Evolutionary conservation across 2,797 vertebrate genomes (phyloP).

Genomic region (Cetoscarus ocellatus): DNA sequence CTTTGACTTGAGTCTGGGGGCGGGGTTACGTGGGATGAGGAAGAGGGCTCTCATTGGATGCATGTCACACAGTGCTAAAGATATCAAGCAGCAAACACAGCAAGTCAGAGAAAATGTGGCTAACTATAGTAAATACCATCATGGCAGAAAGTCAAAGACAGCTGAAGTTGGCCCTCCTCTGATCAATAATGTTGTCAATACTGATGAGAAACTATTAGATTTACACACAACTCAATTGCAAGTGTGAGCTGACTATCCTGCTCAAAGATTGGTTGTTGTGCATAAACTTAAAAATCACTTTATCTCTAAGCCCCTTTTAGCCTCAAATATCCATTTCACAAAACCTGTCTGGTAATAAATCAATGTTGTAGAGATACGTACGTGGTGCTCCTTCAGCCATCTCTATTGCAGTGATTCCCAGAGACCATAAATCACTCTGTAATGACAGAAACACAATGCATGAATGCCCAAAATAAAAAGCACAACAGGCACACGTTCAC

Average conservation of each 20-base stretch:
- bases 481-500: background rate
- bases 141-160: slow-evolving; percentile 35
- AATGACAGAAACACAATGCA: slow-evolving; percentile 43
- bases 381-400: slow-evolving; percentile 99
- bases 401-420: slow-evolving; percentile 98
- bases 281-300: background rate
- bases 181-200: slow-evolving; percentile 43
- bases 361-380: slow-evolving; percentile 80
- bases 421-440: slow-evolving; percentile 97
- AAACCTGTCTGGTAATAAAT: background rate
- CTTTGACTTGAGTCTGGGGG: slow-evolving; percentile 94
- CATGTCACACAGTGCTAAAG: slow-evolving; percentile 94
- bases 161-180: background rate
- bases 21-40: slow-evolving; percentile 93
- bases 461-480: slow-evolving; percentile 9
- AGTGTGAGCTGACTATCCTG: background rate
- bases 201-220: slow-evolving; percentile 17
- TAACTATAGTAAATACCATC: slow-evolving; percentile 26
- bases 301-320: background rate
- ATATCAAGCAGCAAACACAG: background rate
- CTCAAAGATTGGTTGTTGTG: background rate
- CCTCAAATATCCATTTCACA: background rate
- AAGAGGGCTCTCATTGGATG: slow-evolving; percentile 97
- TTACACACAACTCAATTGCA: background rate
- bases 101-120: background rate